These are phyloP conservation scores for Philereme transversata DNA, from an alignment of 2,888 invertebrate genomes.

Conservation along the genomic window DNA sequence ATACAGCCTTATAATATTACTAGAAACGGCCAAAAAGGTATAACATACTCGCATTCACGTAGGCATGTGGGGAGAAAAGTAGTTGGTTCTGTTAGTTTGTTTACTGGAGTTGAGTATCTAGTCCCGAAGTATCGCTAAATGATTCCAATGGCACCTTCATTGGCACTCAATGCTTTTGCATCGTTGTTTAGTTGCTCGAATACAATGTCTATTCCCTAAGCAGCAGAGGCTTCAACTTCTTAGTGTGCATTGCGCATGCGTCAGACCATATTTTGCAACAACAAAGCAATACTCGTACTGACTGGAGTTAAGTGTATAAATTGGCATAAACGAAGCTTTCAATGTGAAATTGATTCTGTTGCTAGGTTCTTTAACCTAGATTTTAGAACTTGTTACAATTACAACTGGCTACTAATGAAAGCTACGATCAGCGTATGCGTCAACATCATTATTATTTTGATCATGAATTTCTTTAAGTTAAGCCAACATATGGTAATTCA, in stretches of 20 bases:
- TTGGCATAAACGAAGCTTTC: slow-evolving; percentile 16
- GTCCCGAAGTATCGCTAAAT: slow-evolving; percentile 15
- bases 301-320: slow-evolving; percentile 23
- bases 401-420: too few relatives aligned
- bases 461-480: too few relatives aligned
- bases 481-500: too few relatives aligned
- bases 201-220: slow-evolving; percentile 12
- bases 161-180: slow-evolving; percentile 22
- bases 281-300: slow-evolving; percentile 23
- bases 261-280: slow-evolving; percentile 28
- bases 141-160: slow-evolving; percentile 16
- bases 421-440: too few relatives aligned
- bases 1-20: too few relatives aligned
- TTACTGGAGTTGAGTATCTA: not conserved
- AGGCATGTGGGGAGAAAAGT: too few relatives aligned
- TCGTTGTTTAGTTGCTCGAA: slow-evolving; percentile 8
- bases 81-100: not conserved
- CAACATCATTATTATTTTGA: too few relatives aligned
- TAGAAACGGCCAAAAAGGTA: too few relatives aligned
- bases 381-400: not conserved
- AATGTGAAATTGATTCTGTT: slow-evolving; percentile 24
- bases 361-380: slow-evolving; percentile 14
- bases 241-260: not conserved
- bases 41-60: too few relatives aligned
- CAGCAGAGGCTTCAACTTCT: slow-evolving; percentile 1